Evolutionary conservation across 2,113 vertebrate species (phyloP), one percentile per base, ranked within the genome.

Genomic region (Dascyllus trimaculatus): DNA sequence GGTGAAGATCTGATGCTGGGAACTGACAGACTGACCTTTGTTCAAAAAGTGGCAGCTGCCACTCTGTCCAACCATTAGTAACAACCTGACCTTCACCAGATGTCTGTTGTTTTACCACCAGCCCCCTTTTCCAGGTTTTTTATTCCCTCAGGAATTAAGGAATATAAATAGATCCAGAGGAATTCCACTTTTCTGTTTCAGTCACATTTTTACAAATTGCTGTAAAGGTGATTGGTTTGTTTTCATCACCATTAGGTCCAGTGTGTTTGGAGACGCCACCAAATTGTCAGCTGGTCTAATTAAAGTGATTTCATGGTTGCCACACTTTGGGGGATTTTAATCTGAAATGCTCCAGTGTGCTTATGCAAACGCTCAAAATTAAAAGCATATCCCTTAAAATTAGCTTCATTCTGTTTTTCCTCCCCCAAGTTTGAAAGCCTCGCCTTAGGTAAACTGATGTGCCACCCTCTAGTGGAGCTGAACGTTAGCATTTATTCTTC

Each of bases 251-350:
- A 80, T 81, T 77, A 21, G 59, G 62, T 85, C 87, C 71, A 59
- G 22, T 53, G 59, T 84, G 84, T 91, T 80, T 79, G 25, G 80
- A 88, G 82, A 88, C 17, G 54, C 56, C 35, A 64, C 32, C 76
- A 75, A 71, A 84, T 88, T 81, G 89, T 90, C 80, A 80, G 76
- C 78, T 88, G 73, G 88, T 57, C 87, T 90, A 89, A 93, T 93
- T 93, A 93, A 93, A 90, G 71, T 5, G 46, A 92, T 94, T 94
- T 94, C 89, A 93, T 90, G 92, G 89, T 82, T 89, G 77, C 83
- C 71, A 89, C 82, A 88, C 85, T 82, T 88, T 82, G 71, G 72
- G 86, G 81, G 82, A 57, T 78, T 88, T 91, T 88, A 91, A 88
- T 93, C 91, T 87, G 89, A 90, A 91, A 93, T 88, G 89, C 89